phyloP scores from a whole-genome alignment of 2,888 invertebrate species.

The Andrena bucephala region DNA sequence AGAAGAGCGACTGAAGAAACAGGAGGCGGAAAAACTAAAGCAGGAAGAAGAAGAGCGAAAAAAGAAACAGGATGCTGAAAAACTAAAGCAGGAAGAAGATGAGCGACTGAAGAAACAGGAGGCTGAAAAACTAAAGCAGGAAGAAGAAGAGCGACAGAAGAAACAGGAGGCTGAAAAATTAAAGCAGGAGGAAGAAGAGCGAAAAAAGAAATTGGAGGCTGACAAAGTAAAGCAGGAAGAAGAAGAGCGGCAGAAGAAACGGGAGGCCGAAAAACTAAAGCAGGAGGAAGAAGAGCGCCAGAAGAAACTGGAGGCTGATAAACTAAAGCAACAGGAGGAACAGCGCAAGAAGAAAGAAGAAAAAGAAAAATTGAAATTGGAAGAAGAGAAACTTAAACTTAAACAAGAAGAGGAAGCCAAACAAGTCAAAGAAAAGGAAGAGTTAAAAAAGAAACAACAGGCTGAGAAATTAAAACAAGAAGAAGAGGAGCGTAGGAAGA shows the following conservation, averaged over 20 bases:
- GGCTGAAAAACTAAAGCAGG: conserved; percentile 45
- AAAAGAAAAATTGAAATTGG: conserved; percentile 44
- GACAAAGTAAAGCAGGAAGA: conserved; percentile 68
- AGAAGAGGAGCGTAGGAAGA: conserved; percentile 53
- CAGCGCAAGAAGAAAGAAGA: conserved; percentile 51
- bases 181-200: conserved; percentile 36
- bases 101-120: conserved; percentile 47
- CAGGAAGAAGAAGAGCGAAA: conserved; percentile 54
- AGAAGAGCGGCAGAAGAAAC: conserved; percentile 30
- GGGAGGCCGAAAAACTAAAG: conserved; percentile 66
- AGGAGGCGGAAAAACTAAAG: conserved; percentile 48
- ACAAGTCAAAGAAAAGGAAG: conserved; percentile 68
- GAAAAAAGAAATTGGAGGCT: conserved; percentile 75
- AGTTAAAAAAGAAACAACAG: conserved; percentile 75
- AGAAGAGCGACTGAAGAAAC: conserved; percentile 44
- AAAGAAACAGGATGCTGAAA: conserved; percentile 69
- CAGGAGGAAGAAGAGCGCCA: conserved; percentile 65
- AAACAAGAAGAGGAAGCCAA: conserved; percentile 62
- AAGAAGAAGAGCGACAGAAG: conserved; percentile 14
- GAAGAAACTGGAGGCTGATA: conserved; percentile 50
- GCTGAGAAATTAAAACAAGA: conserved; percentile 59
- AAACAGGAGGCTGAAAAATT: conserved; percentile 61
- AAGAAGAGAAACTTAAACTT: conserved; percentile 42
- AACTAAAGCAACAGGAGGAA: conserved; percentile 51
- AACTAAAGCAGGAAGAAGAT: conserved; percentile 35